phyloP scores from a whole-genome alignment of 2,797 vertebrate species.

The Petrocephalus sullivani region DNA sequence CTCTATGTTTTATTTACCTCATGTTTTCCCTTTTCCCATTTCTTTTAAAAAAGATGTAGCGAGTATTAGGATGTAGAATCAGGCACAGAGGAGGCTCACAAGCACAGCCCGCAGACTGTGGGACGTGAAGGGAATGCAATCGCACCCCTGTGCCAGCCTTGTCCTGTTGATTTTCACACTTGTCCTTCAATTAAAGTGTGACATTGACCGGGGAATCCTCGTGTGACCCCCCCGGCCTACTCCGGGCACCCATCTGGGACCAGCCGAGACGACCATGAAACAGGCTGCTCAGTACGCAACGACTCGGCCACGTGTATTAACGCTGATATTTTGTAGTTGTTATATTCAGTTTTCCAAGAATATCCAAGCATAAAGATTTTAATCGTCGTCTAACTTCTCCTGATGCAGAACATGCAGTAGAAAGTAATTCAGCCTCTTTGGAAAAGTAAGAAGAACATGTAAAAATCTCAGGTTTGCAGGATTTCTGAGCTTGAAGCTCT shows the following conservation, averaged over 20 bases:
- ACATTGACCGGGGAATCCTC: neutral
- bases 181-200: conserved; percentile 15
- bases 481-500: neutral
- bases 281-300: neutral
- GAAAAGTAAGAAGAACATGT: too few relatives aligned
- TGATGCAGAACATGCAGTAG: neutral
- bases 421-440: neutral
- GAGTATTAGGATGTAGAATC: neutral
- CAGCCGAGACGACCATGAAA: neutral
- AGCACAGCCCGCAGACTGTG: neutral
- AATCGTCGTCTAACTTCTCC: neutral
- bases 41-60: neutral
- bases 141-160: neutral
- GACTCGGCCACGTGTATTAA: neutral
- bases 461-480: too few relatives aligned
- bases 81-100: neutral
- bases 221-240: neutral
- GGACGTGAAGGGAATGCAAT: neutral
- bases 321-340: neutral
- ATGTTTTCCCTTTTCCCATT: neutral
- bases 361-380: neutral
- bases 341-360: neutral
- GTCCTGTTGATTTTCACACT: conserved; percentile 12
- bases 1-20: neutral
- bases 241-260: neutral